Base-by-base conservation (phyloP, 1,140 invertebrate species). In the Hormaphis cornu region DNA sequence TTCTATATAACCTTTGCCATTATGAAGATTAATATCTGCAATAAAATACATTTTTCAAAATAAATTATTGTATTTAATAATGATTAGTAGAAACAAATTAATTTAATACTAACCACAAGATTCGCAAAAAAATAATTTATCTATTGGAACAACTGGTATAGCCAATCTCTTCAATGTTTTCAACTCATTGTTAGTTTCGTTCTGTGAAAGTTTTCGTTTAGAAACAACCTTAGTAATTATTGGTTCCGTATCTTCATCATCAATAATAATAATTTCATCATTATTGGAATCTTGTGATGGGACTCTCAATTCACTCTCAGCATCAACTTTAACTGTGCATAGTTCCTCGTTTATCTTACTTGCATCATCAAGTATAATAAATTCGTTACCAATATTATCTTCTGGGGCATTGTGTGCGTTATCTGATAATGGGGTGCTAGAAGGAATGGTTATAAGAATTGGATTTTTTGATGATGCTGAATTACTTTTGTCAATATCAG, bases 391-490 rank as follows among this genome's bases (percentile, higher is more conserved):
- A 46, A 33, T 22, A 30, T 7, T n/a, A n/a, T n/a, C n/a, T n/a
- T n/a, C 1, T 48, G 14, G 9, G 2, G n/a, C 4, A 12, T 33
- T 8, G 4, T 42, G 16, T 50, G 42, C 35, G 24, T 20, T 48
- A 46, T 35, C 26, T 7, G 24, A 10, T 28, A 66, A 30, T 33
- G 40, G 44, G 8, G 61, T 16, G 16, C 28, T 28, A 30, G 48
- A 42, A 24, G 61, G 40, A 66, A 66, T 28, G 33, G 44, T 48
- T 50, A 66, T 46, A 66, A 66, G 18, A 35, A 66, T 66, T 24
- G 61, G 24, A 50, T 66, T 37, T n/a, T 10, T 46, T 12, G 6
- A 5, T 16, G 28, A 16, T 9, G n/a, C 4, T 14, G 30, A n/a
- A 48, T 22, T 20, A 44, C 4, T 44, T 37, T 37, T 14, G 22